Evolutionary conservation across 1,140 invertebrate species (phyloP).

Genomic region (Lordiphosa clarofinis): DNA sequence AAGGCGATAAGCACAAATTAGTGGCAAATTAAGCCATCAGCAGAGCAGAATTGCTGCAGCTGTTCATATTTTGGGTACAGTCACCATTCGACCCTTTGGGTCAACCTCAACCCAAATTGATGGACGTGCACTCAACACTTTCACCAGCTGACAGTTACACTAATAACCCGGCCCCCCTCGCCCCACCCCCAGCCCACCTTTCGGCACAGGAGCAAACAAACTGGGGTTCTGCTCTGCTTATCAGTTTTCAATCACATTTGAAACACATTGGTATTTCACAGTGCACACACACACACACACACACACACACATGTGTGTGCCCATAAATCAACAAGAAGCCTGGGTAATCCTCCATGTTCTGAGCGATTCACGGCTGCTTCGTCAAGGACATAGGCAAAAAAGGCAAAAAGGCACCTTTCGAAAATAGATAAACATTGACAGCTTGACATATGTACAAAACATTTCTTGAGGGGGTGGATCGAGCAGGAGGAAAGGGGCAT

Average conservation of each 20-base stretch:
- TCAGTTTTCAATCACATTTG: constrained; percentile 76
- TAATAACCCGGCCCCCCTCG: constrained; percentile 50
- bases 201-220: constrained; percentile 15
- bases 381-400: constrained; percentile 17
- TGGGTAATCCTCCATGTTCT: constrained; percentile 52
- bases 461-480: constrained; percentile 3
- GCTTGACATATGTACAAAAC: constrained; percentile 70
- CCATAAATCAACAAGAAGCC: constrained; percentile 68
- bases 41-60: constrained; percentile 41
- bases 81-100: background rate
- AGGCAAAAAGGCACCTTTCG: constrained; percentile 44
- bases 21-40: constrained; percentile 71
- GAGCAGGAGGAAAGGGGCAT: constrained; percentile 19
- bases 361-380: constrained; percentile 27
- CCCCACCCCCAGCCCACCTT: background rate
- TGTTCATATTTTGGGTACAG: constrained; percentile 39
- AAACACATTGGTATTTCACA: constrained; percentile 56
- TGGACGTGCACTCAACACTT: constrained; percentile 73
- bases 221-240: constrained; percentile 39
- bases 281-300: background rate
- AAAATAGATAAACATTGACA: constrained; percentile 73
- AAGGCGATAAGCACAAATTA: constrained; percentile 64
- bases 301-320: constrained; percentile 41
- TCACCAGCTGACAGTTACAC: constrained; percentile 68
- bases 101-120: constrained; percentile 55